Conservation (phyloP, 2,888 invertebrate genomes). For the Calephelis perditalis region DNA sequence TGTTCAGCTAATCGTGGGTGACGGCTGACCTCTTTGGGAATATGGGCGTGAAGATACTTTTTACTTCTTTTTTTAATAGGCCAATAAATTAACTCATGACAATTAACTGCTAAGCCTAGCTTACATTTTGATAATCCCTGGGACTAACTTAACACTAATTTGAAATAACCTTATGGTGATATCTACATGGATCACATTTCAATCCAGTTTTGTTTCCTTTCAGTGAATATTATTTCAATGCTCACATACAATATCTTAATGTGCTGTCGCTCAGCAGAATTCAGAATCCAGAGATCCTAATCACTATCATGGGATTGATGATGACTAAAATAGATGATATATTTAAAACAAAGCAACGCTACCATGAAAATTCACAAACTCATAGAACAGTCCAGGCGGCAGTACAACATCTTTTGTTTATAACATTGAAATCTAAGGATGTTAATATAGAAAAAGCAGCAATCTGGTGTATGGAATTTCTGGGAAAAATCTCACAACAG, state of each 20-base stretch:
- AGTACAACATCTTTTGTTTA: constrained; percentile 53
- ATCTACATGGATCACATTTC: too few species aligned
- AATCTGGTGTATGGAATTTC: constrained; percentile 49
- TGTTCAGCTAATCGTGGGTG: too few species aligned
- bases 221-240: constrained; percentile 53
- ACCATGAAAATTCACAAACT: constrained; percentile 59
- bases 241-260: constrained; percentile 50
- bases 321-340: constrained; percentile 46
- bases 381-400: constrained; percentile 53
- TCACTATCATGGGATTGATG: constrained; percentile 42
- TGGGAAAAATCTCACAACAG: constrained; percentile 62
- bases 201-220: constrained; percentile 27
- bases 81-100: too few species aligned
- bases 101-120: too few species aligned
- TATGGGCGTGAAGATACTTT: too few species aligned
- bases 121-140: too few species aligned
- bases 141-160: too few species aligned
- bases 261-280: constrained; percentile 45
- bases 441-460: constrained; percentile 34
- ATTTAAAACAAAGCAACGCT: constrained; percentile 57
- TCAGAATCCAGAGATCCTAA: constrained; percentile 37
- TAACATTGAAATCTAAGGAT: constrained; percentile 39
- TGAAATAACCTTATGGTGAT: too few species aligned
- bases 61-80: too few species aligned
- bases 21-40: too few species aligned